A percentile compares a stretch with the other conserved stretches of the same genome.
Conservation (phyloP, 1,140 invertebrate genomes). For the Drosophila asahinai region DNA sequence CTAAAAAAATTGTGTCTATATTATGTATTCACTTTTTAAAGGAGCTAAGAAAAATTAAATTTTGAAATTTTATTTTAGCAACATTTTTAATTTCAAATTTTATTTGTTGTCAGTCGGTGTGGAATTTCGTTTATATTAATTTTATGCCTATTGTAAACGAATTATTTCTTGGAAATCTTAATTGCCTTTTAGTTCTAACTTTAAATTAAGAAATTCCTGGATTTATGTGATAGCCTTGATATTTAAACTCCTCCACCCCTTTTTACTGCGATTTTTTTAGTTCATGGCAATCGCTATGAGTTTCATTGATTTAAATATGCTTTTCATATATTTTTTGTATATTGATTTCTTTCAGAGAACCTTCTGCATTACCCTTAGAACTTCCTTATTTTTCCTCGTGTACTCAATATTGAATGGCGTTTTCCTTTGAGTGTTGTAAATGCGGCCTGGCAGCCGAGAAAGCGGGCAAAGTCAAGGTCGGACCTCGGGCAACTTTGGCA, state of each 20-base stretch:
- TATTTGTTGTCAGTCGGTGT: background rate
- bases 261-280: too few relatives aligned
- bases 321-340: background rate
- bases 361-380: too few relatives aligned
- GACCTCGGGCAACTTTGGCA: slow-evolving; percentile 47
- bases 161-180: background rate
- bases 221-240: background rate
- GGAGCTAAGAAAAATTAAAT: background rate
- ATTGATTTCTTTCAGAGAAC: background rate
- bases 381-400: background rate
- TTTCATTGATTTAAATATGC: too few relatives aligned
- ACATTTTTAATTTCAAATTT: background rate
- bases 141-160: background rate
- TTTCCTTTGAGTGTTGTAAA: slow-evolving; percentile 14
- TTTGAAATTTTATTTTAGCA: background rate
- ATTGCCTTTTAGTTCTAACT: background rate
- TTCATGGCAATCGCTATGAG: too few relatives aligned
- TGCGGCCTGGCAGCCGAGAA: slow-evolving; percentile 23
- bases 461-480: slow-evolving; percentile 72
- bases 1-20: background rate
- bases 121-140: too few relatives aligned
- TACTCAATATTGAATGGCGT: slow-evolving; percentile 8
- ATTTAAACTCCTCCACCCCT: too few relatives aligned
- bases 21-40: background rate
- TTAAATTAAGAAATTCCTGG: background rate